phyloP scores from a whole-genome alignment of 2,797 vertebrate genomes.

The Darevskia mixta region DNA sequence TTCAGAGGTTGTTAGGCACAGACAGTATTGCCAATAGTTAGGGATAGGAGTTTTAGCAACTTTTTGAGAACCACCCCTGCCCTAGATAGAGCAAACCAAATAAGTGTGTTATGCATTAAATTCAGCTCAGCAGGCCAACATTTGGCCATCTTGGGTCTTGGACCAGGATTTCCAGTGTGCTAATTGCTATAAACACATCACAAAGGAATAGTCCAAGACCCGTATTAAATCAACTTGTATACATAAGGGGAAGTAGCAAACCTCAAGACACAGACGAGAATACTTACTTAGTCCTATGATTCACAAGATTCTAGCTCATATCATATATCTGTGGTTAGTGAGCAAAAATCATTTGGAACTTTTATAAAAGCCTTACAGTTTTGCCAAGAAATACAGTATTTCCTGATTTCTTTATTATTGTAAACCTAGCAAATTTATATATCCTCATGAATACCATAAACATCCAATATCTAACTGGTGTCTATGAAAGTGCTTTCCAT shows the following conservation, averaged over 20 bases:
- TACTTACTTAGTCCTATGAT: neutral
- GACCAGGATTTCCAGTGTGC: neutral
- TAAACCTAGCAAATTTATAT: neutral
- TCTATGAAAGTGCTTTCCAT: constrained; percentile 58
- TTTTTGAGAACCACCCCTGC: no score
- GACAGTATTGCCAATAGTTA: no score
- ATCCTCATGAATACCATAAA: constrained; percentile 48
- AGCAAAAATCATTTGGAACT: constrained; percentile 22
- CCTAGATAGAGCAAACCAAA: neutral
- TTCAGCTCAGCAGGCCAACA: neutral
- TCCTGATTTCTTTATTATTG: constrained; percentile 11
- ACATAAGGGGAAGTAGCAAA: neutral
- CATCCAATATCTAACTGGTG: constrained; percentile 57
- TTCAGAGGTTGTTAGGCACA: no score
- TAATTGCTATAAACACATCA: neutral
- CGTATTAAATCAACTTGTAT: neutral
- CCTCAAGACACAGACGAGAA: neutral
- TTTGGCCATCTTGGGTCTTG: neutral
- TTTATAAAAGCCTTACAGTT: neutral
- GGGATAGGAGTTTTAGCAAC: no score
- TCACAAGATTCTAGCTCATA: neutral
- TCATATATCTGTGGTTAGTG: constrained; percentile 9
- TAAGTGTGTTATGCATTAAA: neutral
- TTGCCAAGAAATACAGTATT: constrained; percentile 8
- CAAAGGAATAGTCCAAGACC: neutral